A percentile compares a stretch with the other conserved stretches of the same genome.
Conservation (phyloP, 2,113 vertebrate species). For the human region DNA sequence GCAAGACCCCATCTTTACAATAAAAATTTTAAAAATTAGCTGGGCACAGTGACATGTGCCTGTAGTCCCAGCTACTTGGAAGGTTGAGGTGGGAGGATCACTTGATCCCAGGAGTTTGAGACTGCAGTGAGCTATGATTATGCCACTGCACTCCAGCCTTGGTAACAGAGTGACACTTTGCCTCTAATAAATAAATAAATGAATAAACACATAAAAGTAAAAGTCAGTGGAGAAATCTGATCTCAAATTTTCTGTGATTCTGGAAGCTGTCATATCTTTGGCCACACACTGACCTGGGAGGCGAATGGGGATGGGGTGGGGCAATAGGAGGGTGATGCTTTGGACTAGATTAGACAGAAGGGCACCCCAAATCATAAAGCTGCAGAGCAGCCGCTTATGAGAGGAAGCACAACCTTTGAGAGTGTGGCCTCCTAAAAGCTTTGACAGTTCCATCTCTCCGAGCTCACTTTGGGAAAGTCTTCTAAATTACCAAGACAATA, state of each 20-base stretch:
- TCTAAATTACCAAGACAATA: conserved; percentile 58
- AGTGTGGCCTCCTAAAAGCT: neutral
- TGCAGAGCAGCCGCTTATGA: accelerated
- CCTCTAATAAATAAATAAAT: no score
- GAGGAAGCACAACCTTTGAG: accelerated
- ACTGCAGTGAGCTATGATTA: no score
- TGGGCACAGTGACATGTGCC: no score
- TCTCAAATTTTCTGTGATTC: neutral
- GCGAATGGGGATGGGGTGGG: neutral
- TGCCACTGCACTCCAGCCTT: no score
- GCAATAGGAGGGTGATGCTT: neutral
- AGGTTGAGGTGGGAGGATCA: no score
- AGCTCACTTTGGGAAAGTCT: conserved; percentile 21
- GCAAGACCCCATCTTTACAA: no score
- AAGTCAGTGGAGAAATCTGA: neutral
- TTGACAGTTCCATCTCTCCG: conserved; percentile 30
- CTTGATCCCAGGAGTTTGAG: no score
- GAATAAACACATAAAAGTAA: no score
- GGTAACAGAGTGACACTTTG: no score
- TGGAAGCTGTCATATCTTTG: neutral
- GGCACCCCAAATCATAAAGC: neutral
- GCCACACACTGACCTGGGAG: neutral
- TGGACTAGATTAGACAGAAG: neutral
- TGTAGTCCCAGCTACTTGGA: no score
- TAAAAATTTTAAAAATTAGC: no score